These are phyloP conservation scores for Lipophrys pholis DNA, from an alignment of 2,113 vertebrate species.

Conservation along the genomic window DNA sequence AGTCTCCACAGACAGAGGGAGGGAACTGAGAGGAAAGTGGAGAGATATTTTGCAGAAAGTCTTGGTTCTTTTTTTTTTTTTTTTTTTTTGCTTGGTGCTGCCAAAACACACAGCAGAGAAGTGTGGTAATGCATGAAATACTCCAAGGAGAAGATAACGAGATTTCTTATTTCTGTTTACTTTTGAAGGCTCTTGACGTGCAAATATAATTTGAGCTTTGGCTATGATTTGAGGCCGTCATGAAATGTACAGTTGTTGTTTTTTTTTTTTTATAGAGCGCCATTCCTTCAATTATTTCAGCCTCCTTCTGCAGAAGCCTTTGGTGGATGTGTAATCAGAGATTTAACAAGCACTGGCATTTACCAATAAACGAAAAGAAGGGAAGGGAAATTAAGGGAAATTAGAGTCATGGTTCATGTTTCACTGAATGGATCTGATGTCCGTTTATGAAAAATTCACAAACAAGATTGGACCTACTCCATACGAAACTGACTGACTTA, in stretches of 20 bases:
- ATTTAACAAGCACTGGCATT: conserved; percentile 25
- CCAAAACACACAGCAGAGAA: conserved; percentile 32
- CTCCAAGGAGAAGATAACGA: conserved; percentile 35
- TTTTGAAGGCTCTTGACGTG: conserved; percentile 51
- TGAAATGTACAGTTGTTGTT: conserved; percentile 22
- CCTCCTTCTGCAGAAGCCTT: conserved; percentile 24
- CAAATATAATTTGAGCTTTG: conserved; percentile 51
- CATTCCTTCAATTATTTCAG: conserved; percentile 10
- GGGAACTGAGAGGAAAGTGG: conserved; percentile 23
- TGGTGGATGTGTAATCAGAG: conserved; percentile 14
- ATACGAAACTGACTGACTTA: conserved; percentile 1
- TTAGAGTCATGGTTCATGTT: neutral
- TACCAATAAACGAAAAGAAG: neutral
- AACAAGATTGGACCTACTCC: neutral
- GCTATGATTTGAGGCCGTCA: conserved; percentile 27
- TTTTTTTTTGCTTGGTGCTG: conserved; percentile 19
- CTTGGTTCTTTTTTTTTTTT: conserved; percentile 1
- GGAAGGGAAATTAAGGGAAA: conserved; percentile 15
- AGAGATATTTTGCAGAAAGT: conserved; percentile 40
- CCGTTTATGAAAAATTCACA: neutral
- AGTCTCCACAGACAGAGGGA: conserved; percentile 35
- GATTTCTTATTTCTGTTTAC: conserved; percentile 53
- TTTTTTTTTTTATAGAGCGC: neutral
- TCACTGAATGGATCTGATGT: conserved; percentile 13
- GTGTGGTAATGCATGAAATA: conserved; percentile 26